Evolutionary conservation across 2,797 vertebrate genomes (phyloP), one percentile per base, ranked within the genome.

Genomic region (Pangasius krempfi): DNA sequence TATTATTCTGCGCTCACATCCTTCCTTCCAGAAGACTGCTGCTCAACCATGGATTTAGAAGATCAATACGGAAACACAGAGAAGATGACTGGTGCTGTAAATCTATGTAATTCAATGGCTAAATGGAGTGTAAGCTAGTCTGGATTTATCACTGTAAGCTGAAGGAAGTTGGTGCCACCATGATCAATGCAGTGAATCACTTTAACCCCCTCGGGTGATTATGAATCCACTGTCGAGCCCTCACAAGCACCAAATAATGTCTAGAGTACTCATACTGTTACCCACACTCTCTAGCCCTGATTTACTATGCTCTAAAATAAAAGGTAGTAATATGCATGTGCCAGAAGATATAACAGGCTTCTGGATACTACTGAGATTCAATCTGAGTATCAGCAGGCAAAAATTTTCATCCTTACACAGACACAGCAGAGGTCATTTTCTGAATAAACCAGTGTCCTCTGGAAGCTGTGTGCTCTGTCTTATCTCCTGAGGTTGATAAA

Each of bases 191-290:
- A 58, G 30, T 50, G 70, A 76, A 60, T 86, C 58, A 75, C 54
- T 80, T 50, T 27, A 83, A 72, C 25, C 79, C 64, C 18, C 79
- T n/a, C 1, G 44, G 78, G 54, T 52, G 44, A 78, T 85, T 78
- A 85, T 50, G 44, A 66, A 64, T 85, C 84, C 64, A 73, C 66
- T 89, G 85, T 86, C 54, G 33, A 60, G 72, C 33, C 76, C 75
- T 68, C 58, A 20, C 50, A 78, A 68, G 50, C 84, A 80, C 68
- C 78, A 86, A 30, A 30, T 84, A 30, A 84, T 68, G 25, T 73
- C 50, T 66, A 86, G 76, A 50, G 47, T 66, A 47, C 68, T 84
- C 44, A 58, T 81, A 83, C 81, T 10, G 37, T 64, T 83, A 47
- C 81, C 58, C 5, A 47, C 60, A 64, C 40, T 27, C 81, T 66